These are phyloP conservation scores for Zaprionus inermis DNA, from an alignment of 1,140 invertebrate species.

Conservation along the genomic window DNA sequence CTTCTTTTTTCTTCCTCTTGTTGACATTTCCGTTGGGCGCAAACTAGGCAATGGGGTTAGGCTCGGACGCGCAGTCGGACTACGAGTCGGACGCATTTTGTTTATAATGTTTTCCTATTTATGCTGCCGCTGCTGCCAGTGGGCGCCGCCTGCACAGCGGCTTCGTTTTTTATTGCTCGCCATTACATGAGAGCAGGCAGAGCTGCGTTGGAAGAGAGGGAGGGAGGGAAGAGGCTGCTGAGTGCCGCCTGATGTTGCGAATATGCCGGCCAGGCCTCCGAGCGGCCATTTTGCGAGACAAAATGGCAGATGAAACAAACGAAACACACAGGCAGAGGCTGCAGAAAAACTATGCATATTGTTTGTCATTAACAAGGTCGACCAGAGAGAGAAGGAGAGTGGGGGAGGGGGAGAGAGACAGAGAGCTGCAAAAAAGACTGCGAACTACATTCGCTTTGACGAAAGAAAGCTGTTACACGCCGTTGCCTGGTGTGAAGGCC, in stretches of 20 bases:
- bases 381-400: not conserved
- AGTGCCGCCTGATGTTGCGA: conserved; percentile 60
- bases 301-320: conserved; percentile 60
- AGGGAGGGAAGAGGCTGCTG: conserved; percentile 16
- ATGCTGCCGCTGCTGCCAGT: conserved; percentile 45
- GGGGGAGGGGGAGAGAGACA: no score
- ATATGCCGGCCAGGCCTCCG: conserved; percentile 52
- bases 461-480: conserved; percentile 60
- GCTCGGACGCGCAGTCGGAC: conserved; percentile 19
- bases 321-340: conserved; percentile 22
- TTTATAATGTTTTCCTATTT: conserved; percentile 68
- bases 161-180: conserved; percentile 59
- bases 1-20: conserved; percentile 42
- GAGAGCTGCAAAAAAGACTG: conserved; percentile 39
- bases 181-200: conserved; percentile 41
- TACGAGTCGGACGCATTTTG: conserved; percentile 49
- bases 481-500: conserved; percentile 12
- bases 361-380: conserved; percentile 80
- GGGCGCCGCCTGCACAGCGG: conserved; percentile 35
- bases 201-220: conserved; percentile 7
- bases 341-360: conserved; percentile 75
- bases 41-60: conserved; percentile 78
- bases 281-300: conserved; percentile 56
- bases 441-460: conserved; percentile 72
- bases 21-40: conserved; percentile 64